Conservation (phyloP, 2,888 invertebrate species). For the Orthonevra nobilis region DNA sequence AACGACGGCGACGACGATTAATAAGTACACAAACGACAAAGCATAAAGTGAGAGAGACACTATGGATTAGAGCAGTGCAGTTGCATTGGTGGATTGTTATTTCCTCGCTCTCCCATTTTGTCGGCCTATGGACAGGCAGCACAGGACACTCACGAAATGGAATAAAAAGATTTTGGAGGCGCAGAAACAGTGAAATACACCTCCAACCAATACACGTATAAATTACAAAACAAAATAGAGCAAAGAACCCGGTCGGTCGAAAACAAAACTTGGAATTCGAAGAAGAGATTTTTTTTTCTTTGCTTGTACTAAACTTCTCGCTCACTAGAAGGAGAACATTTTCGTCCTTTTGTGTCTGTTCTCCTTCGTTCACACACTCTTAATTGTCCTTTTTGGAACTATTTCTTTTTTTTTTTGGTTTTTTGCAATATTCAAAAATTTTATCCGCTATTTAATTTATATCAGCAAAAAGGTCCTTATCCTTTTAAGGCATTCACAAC, state of each 20-base stretch:
- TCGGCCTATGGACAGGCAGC: too few relatives aligned
- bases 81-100: constrained; percentile 9
- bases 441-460: too few relatives aligned
- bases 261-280: too few relatives aligned
- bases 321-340: constrained; percentile 7
- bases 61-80: constrained; percentile 21
- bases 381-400: constrained; percentile 10
- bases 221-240: neutral
- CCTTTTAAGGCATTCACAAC: too few relatives aligned
- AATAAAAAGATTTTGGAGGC: constrained; percentile 19
- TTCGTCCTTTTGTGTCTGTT: neutral
- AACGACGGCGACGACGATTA: too few relatives aligned
- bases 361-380: neutral
- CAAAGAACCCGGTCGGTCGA: constrained; percentile 10
- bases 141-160: constrained; percentile 44
- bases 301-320: constrained; percentile 4
- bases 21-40: neutral
- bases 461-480: too few relatives aligned
- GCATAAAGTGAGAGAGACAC: constrained; percentile 28
- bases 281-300: constrained; percentile 31
- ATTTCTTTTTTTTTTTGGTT: neutral
- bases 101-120: constrained; percentile 26
- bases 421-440: constrained; percentile 2
- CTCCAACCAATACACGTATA: neutral
- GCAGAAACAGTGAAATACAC: constrained; percentile 16